Evolutionary conservation across 2,113 vertebrate genomes (phyloP).

Genomic region (Hemiscyllium ocellatum): DNA sequence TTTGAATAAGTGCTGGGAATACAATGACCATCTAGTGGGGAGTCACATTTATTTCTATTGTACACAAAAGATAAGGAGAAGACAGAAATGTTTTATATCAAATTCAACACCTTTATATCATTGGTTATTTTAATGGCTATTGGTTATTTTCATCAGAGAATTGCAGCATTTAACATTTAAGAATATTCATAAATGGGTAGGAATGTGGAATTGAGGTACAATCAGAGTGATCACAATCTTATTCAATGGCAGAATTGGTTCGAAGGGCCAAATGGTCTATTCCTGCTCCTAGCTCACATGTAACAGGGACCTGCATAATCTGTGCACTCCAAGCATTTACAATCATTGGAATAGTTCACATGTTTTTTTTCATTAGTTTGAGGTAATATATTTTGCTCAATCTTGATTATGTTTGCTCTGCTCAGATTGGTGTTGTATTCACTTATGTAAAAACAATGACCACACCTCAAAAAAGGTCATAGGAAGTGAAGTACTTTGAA

Average conservation of each 20-base stretch:
- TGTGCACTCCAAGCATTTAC: not conserved
- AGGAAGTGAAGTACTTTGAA: not conserved
- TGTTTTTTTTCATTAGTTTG: not conserved
- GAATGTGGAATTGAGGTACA: no score
- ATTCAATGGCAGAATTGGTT: no score
- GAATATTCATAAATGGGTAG: no score
- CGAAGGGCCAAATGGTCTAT: no score
- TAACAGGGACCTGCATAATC: not conserved
- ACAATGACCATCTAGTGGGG: not conserved
- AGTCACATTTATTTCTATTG: not conserved
- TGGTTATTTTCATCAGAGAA: not conserved
- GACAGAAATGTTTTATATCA: not conserved
- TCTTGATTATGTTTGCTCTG: not conserved
- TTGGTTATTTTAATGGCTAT: not conserved
- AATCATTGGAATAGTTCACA: not conserved
- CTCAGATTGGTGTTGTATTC: not conserved
- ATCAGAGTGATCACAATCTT: no score
- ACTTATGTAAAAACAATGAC: not conserved
- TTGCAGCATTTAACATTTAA: not conserved
- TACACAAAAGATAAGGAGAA: not conserved
- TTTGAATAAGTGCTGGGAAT: not conserved
- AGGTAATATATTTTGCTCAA: not conserved
- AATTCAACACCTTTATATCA: not conserved
- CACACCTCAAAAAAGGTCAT: not conserved
- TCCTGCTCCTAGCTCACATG: no score